Evolutionary conservation across 1,140 invertebrate genomes (phyloP).

Genomic region (Zeugodacus cucurbitae): DNA sequence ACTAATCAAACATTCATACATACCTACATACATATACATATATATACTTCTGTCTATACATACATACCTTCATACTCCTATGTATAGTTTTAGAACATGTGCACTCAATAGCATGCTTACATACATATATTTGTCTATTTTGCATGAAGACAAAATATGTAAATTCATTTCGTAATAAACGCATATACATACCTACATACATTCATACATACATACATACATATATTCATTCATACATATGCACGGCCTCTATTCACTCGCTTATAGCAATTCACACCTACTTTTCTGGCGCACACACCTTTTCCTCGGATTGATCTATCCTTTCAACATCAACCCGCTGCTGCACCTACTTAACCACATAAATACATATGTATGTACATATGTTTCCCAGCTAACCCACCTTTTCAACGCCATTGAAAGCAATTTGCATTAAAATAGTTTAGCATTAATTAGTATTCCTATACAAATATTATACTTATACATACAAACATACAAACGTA

Average conservation of each 20-base stretch:
- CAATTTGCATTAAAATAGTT: slow-evolving; percentile 4
- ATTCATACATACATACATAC: too few species aligned
- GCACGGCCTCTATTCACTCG: neutral
- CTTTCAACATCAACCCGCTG: neutral
- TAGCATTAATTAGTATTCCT: slow-evolving; percentile 22
- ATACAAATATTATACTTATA: neutral
- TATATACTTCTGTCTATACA: neutral
- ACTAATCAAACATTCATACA: neutral
- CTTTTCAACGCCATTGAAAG: neutral
- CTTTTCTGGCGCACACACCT: slow-evolving; percentile 15
- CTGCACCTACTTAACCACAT: neutral
- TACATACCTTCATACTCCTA: too few species aligned
- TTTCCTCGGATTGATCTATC: slow-evolving; percentile 23
- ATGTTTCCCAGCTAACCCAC: neutral
- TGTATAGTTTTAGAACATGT: too few species aligned
- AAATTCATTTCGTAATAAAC: neutral
- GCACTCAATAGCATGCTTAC: too few species aligned
- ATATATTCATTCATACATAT: neutral
- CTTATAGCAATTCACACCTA: slow-evolving; percentile 37
- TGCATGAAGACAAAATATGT: slow-evolving; percentile 4
- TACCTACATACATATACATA: neutral
- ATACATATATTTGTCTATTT: neutral
- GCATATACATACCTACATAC: neutral
- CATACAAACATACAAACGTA: neutral
- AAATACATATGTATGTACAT: neutral